Conservation (phyloP, 2,113 vertebrate species). For the Xenopus laevis region DNA sequence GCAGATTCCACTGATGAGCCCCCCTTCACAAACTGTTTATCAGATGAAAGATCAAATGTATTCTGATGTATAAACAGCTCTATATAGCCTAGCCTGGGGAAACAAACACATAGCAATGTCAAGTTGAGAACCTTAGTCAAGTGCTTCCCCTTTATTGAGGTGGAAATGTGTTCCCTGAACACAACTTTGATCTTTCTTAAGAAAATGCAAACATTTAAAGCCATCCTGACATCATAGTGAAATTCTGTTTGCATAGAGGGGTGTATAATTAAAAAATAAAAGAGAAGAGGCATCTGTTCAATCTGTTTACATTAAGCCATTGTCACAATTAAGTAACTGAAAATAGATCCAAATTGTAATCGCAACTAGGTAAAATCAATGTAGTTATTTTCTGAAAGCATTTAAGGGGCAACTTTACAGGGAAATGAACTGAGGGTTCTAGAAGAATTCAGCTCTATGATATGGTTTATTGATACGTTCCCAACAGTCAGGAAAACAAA, state of each 20-base stretch:
- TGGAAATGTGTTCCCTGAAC: slow-evolving; percentile 38
- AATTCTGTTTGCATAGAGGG: slow-evolving; percentile 6
- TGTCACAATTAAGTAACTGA: slow-evolving; percentile 14
- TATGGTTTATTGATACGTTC: no score
- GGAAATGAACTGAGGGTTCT: no score
- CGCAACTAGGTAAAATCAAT: no score
- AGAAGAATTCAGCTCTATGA: no score
- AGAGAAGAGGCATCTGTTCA: slow-evolving; percentile 17
- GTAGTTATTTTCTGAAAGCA: no score
- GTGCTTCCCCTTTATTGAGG: slow-evolving; percentile 24
- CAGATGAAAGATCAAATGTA: slow-evolving; percentile 40
- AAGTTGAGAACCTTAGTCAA: slow-evolving; percentile 34
- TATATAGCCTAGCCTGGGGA: slow-evolving; percentile 34
- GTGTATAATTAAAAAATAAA: slow-evolving; percentile 35
- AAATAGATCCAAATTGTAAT: not conserved
- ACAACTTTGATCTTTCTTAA: slow-evolving; percentile 37
- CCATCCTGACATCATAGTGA: slow-evolving; percentile 23
- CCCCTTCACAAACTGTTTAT: slow-evolving; percentile 38
- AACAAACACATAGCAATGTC: slow-evolving; percentile 27
- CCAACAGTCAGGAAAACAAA: no score
- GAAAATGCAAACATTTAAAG: slow-evolving; percentile 35
- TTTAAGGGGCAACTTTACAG: no score
- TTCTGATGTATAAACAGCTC: slow-evolving; percentile 35
- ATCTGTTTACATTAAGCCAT: slow-evolving; percentile 25
- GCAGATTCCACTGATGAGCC: slow-evolving; percentile 36